Conservation (phyloP, 2,888 invertebrate genomes). For the Drosophila imparisetae region DNA sequence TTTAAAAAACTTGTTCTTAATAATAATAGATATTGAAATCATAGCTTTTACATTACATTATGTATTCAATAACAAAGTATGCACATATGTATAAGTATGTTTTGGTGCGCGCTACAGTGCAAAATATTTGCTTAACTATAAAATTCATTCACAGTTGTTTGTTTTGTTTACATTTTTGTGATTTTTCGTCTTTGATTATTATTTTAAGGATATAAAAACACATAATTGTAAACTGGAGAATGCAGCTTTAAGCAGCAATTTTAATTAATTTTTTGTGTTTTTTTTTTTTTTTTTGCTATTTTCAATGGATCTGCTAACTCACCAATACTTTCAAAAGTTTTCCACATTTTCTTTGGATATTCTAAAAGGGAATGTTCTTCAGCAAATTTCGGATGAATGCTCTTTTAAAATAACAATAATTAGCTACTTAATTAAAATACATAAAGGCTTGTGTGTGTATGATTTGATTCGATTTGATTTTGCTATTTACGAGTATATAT, state of each 20-base stretch:
- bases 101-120: slow-evolving; percentile 73
- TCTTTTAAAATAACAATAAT: slow-evolving; percentile 22
- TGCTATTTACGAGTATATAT: slow-evolving; percentile 45
- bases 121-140: slow-evolving; percentile 73
- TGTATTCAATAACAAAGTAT: slow-evolving; percentile 19
- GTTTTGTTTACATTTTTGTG: slow-evolving; percentile 4
- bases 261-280: neutral
- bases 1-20: slow-evolving; percentile 50
- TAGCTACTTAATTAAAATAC: slow-evolving; percentile 20
- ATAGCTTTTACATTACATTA: slow-evolving; percentile 15
- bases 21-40: slow-evolving; percentile 23
- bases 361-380: slow-evolving; percentile 42
- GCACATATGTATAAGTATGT: slow-evolving; percentile 24
- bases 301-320: neutral
- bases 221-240: slow-evolving; percentile 1
- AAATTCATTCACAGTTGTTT: slow-evolving; percentile 70
- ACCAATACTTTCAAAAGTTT: slow-evolving; percentile 10
- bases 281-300: neutral
- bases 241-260: slow-evolving; percentile 11
- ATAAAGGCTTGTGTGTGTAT: slow-evolving; percentile 20
- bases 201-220: slow-evolving; percentile 7
- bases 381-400: slow-evolving; percentile 52
- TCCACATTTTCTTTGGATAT: slow-evolving; percentile 9
- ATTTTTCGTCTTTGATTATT: slow-evolving; percentile 11
- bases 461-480: slow-evolving; percentile 37